phyloP scores from a whole-genome alignment of 2,888 invertebrate genomes.

The Lysandra bellargus region DNA sequence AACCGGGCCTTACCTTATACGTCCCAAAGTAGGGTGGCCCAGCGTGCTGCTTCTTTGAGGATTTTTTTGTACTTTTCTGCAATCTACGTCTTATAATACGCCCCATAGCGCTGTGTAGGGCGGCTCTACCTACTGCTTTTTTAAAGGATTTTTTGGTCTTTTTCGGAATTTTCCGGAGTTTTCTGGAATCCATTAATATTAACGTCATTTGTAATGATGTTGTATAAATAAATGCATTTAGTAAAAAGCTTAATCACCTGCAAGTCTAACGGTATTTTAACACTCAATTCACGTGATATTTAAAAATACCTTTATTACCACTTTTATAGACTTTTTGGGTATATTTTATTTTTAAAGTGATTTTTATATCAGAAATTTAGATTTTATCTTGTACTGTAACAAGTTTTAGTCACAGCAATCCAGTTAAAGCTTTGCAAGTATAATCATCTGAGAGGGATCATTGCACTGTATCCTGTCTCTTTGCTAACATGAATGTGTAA shows the following conservation, averaged over 20 bases:
- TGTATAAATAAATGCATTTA: neutral
- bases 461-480: neutral
- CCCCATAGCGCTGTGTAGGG: neutral
- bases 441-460: neutral
- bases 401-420: neutral
- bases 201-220: too few relatives aligned
- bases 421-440: neutral
- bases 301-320: neutral
- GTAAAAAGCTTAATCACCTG: neutral
- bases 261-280: neutral
- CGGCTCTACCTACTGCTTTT: neutral
- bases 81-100: neutral
- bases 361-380: neutral
- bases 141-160: neutral
- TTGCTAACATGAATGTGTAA: neutral
- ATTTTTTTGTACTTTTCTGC: neutral
- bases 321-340: neutral
- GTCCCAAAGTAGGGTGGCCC: slow-evolving; percentile 19
- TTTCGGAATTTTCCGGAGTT: too few relatives aligned
- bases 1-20: slow-evolving; percentile 28
- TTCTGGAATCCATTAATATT: too few relatives aligned
- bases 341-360: neutral
- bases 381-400: neutral
- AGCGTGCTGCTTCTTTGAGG: neutral
- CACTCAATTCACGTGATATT: neutral